These are phyloP conservation scores for Psittacula derbiana DNA, from an alignment of 2,797 vertebrate genomes.

Conservation along the genomic window DNA sequence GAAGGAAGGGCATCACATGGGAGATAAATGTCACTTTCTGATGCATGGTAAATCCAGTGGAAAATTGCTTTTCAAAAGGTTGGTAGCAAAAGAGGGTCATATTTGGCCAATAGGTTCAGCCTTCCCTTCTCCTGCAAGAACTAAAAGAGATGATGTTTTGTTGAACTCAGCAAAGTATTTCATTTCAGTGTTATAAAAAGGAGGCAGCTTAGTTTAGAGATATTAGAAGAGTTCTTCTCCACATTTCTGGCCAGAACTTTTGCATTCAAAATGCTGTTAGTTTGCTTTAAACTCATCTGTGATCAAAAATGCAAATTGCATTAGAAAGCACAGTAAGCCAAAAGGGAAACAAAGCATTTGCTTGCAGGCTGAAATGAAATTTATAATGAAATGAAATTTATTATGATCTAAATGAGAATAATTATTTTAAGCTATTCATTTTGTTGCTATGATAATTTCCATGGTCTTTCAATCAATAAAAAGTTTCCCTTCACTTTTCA, in stretches of 20 bases:
- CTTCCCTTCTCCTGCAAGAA: not conserved
- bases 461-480: not conserved
- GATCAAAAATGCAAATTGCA: not conserved
- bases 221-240: not conserved
- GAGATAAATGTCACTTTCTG: not conserved
- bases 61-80: not conserved
- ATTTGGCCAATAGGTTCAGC: not conserved
- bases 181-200: not conserved
- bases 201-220: not conserved
- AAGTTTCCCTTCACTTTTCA: not conserved
- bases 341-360: constrained; percentile 14
- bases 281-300: not conserved
- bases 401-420: not conserved
- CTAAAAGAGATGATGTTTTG: not conserved
- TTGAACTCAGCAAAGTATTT: not conserved
- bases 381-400: not conserved
- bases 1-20: not conserved
- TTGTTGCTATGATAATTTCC: not conserved
- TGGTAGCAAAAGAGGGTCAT: not conserved
- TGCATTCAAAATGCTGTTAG: not conserved
- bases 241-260: not conserved
- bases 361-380: not conserved
- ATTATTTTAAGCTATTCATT: not conserved
- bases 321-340: constrained; percentile 1
- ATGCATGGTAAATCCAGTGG: not conserved